Evolutionary conservation across 2,113 vertebrate species (phyloP).

Genomic region (Thalassarche chlororhynchos): DNA sequence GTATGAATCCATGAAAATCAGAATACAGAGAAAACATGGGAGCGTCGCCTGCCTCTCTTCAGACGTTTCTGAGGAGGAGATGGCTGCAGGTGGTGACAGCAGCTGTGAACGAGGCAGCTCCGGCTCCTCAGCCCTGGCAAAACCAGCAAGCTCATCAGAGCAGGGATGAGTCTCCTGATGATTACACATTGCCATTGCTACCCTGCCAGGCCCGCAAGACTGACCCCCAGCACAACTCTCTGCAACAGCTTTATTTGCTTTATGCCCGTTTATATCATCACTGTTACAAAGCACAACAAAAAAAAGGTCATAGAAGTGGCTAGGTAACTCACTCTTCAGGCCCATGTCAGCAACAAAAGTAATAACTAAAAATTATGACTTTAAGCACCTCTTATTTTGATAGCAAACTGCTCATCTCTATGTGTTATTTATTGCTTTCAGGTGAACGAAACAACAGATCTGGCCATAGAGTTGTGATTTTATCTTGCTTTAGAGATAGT

Average conservation of each 20-base stretch:
- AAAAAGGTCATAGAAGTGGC: neutral
- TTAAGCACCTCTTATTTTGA: neutral
- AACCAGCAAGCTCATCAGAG: neutral
- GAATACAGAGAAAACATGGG: fast-evolving
- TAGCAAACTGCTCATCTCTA: neutral
- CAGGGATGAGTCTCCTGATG: neutral
- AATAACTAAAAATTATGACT: neutral
- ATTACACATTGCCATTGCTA: neutral
- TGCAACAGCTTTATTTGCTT: neutral
- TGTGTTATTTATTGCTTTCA: neutral
- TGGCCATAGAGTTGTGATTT: neutral
- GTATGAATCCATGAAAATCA: neutral
- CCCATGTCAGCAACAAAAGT: neutral
- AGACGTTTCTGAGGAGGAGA: neutral
- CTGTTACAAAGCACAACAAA: neutral
- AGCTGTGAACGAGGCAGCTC: fast-evolving
- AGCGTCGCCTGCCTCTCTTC: neutral
- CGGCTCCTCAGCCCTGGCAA: neutral
- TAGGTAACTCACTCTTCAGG: neutral
- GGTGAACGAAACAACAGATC: neutral
- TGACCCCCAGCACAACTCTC: neutral
- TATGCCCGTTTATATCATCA: fast-evolving
- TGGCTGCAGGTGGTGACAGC: neutral
- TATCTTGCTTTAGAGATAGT: neutral
- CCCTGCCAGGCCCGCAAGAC: neutral